Percentiles rank a stretch among this genome's conserved stretches.
phyloP scores from a whole-genome alignment of 2,888 invertebrate genomes.

The Macrophya annulata region DNA sequence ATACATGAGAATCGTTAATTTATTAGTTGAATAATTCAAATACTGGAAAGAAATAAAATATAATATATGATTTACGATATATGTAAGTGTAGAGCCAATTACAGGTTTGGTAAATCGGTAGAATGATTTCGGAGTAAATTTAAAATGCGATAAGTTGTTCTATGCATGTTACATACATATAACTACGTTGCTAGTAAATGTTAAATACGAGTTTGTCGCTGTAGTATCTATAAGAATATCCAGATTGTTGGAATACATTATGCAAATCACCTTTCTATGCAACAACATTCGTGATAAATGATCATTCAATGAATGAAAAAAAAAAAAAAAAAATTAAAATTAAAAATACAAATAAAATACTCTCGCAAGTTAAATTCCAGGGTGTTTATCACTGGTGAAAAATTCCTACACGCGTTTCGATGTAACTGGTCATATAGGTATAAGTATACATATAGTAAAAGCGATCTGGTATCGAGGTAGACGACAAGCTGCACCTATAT shows the following conservation, averaged over 20 bases:
- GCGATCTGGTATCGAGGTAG: constrained; percentile 19
- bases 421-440: constrained; percentile 14
- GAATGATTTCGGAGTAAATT: constrained; percentile 31
- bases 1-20: not conserved
- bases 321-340: not conserved
- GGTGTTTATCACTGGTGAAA: not conserved
- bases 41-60: not conserved
- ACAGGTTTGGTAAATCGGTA: not conserved
- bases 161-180: not conserved
- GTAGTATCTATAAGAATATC: constrained; percentile 5
- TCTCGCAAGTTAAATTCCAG: constrained; percentile 29
- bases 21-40: not conserved
- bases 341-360: not conserved
- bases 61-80: not conserved
- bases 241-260: constrained; percentile 51
- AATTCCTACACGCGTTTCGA: constrained; percentile 43
- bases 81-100: not conserved
- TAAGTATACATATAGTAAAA: not conserved
- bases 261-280: constrained; percentile 45
- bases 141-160: not conserved
- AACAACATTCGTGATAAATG: constrained; percentile 49
- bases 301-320: constrained; percentile 21
- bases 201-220: not conserved
- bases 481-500: constrained; percentile 11
- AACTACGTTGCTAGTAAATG: not conserved